Evolutionary conservation across 2,113 vertebrate species (phyloP).

Genomic region (Elephas maximus): DNA sequence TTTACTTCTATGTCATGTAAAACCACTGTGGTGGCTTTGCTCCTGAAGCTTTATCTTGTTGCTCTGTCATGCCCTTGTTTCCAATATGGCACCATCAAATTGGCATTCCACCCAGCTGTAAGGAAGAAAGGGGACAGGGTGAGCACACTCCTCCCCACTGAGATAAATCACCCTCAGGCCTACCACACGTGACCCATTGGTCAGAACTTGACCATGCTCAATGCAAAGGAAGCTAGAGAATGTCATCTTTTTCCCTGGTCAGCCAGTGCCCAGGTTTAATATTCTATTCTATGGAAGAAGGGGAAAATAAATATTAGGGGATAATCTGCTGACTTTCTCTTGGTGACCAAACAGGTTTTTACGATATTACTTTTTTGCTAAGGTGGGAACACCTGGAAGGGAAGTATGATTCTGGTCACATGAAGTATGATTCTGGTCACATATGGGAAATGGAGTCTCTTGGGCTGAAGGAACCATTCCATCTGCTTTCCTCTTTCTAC

Average conservation of each 20-base stretch:
- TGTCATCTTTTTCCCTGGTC: background rate
- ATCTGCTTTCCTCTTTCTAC: background rate
- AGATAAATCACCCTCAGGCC: background rate
- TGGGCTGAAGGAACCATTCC: background rate
- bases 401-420: background rate
- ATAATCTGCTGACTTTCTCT: background rate
- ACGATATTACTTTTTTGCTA: background rate
- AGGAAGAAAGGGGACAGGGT: background rate
- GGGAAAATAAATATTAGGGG: background rate
- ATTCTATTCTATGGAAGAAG: background rate
- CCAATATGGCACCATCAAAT: background rate
- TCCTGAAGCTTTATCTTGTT: background rate
- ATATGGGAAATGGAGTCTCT: background rate
- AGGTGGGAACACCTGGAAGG: background rate
- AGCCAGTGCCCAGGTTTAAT: background rate
- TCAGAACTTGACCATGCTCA: background rate
- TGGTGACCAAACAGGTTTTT: constrained; percentile 8
- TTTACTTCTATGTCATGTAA: background rate
- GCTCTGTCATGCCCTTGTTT: background rate
- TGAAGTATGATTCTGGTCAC: background rate
- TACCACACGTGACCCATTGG: background rate
- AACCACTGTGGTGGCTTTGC: background rate
- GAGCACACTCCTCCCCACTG: too few species aligned
- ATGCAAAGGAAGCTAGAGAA: background rate
- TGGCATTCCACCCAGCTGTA: background rate